Conservation (phyloP, 2,797 vertebrate genomes). For the Remorina albescens region DNA sequence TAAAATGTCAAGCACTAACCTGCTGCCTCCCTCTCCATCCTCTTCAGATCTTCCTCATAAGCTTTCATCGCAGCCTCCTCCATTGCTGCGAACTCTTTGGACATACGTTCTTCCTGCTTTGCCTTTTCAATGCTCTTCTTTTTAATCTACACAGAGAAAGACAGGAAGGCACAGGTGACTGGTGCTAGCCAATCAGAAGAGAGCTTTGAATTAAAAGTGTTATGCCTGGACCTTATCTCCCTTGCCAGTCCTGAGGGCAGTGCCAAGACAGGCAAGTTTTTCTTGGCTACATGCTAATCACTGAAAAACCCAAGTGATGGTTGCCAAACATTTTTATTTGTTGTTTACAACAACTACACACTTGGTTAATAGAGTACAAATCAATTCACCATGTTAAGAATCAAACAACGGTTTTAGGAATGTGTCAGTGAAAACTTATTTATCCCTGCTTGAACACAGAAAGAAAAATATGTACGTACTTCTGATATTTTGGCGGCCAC, state of each 20-base stretch:
- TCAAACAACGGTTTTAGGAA: not conserved
- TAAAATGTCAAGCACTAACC: constrained; percentile 57
- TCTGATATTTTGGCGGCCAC: constrained; percentile 95
- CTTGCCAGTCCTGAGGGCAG: constrained; percentile 49
- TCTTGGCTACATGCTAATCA: not conserved
- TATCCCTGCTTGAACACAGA: not conserved
- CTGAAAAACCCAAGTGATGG: not conserved
- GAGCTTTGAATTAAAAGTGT: not conserved
- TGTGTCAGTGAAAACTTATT: not conserved
- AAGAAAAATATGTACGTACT: constrained; percentile 76
- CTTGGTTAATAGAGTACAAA: not conserved
- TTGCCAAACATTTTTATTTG: not conserved
- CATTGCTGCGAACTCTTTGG: constrained; percentile 96
- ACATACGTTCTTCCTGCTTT: constrained; percentile 92
- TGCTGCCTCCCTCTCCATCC: constrained; percentile 85
- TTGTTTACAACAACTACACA: not conserved
- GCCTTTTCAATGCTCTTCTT: constrained; percentile 95
- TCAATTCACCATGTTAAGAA: too few species aligned
- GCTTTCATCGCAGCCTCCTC: constrained; percentile 95
- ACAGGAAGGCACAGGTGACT: constrained; percentile 43
- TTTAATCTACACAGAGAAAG: constrained; percentile 88
- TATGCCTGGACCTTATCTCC: constrained; percentile 67
- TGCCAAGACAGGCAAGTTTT: constrained; percentile 52
- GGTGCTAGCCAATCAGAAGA: constrained; percentile 46
- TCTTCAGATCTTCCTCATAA: constrained; percentile 95